Base-by-base conservation (phyloP, 2,888 invertebrate genomes). In the Dorcus parallelipipedus region DNA sequence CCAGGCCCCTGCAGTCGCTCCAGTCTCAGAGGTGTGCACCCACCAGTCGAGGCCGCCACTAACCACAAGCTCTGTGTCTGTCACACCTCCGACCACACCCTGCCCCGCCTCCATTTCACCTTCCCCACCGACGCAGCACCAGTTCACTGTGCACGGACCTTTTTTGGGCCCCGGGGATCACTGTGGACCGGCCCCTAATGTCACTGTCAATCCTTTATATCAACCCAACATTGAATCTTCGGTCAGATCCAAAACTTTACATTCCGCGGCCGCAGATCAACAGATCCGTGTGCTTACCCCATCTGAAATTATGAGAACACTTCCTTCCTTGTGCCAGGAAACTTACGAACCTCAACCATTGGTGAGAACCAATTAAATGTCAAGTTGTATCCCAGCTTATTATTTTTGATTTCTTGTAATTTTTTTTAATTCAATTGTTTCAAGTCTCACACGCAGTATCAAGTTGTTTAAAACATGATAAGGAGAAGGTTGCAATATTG, bases 231-330 rank as follows among this genome's bases (percentile, higher is more conserved):
- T 48, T 26, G 50, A 56, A 17, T 38, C 54, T 6, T 42, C 38
- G 17, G 63, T 63, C 33, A 43, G 61, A 50, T 65, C 68, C 9
- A 53, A 55, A 10, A 61, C 67, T 9, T 40, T 55, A 40, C 40
- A 56, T 38, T 49, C 52, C 49, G 62, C 66, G 23, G 76, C 82
- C 67, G 81, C 82, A 72, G 91, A 91, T 82, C 90, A 90, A 81
- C 91, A 90, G 82, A 91, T 91, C 80, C 87, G 91, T 80, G 91
- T 91, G 81, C 86, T 92, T 79, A 92, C 92, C 75, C 91, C 92
- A 75, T 90, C 90, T 73, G 91, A 92, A 86, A 91, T 92, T 80
- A 91, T 91, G 91, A 88, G 90, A 85, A 91, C 91, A 78, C 86
- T 91, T 82, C 91, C 92, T 79, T 89, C 90, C 80, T 86, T 91